phyloP scores from a whole-genome alignment of 2,888 invertebrate genomes.

The Cheilosia vulpina region DNA sequence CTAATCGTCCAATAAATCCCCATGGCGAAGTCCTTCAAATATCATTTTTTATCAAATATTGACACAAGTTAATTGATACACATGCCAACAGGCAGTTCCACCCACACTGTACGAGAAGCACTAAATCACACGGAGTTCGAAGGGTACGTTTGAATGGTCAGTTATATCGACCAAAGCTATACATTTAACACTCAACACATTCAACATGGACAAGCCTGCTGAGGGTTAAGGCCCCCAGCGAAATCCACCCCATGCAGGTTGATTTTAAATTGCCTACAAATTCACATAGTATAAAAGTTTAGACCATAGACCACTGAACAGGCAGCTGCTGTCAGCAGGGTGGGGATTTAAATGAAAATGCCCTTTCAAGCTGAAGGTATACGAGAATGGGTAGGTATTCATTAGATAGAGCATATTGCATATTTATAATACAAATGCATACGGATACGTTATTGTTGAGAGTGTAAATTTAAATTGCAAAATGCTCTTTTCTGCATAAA shows the following conservation, averaged over 20 bases:
- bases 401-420: conserved; percentile 35
- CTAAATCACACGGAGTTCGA: conserved; percentile 22
- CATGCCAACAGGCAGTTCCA: conserved; percentile 66
- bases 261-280: conserved; percentile 52
- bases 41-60: conserved; percentile 73
- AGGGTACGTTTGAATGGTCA: conserved; percentile 18
- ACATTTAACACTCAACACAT: conserved; percentile 41
- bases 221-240: conserved; percentile 1
- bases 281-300: background rate
- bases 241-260: conserved; percentile 37
- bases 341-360: conserved; percentile 17
- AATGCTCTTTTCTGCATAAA: conserved; percentile 69
- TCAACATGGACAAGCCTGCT: background rate
- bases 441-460: conserved; percentile 16
- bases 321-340: conserved; percentile 1
- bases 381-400: conserved; percentile 32
- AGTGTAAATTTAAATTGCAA: conserved; percentile 71
- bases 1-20: conserved; percentile 67
- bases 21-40: conserved; percentile 71
- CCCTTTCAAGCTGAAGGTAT: conserved; percentile 8
- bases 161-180: conserved; percentile 39
- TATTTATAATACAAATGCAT: conserved; percentile 19
- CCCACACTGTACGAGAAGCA: conserved; percentile 33
- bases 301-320: conserved; percentile 13
- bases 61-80: conserved; percentile 74